phyloP scores from a whole-genome alignment of 2,113 vertebrate species.

The Oenanthe oenanthe region DNA sequence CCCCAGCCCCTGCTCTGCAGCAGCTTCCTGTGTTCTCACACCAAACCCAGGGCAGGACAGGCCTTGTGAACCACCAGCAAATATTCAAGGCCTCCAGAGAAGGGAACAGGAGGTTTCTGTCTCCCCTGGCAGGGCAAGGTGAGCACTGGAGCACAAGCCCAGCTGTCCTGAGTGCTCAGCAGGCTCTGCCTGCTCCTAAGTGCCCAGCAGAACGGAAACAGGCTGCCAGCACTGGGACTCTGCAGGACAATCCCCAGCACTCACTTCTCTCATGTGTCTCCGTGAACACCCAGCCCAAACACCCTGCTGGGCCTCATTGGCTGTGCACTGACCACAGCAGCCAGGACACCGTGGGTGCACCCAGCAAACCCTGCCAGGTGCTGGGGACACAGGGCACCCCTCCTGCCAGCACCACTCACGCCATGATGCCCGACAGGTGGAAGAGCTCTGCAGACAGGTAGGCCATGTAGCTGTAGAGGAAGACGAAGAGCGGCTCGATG shows the following conservation, averaged over 20 bases:
- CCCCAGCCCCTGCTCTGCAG: background rate
- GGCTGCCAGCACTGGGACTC: background rate
- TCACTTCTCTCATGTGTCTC: background rate
- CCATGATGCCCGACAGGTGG: conserved; percentile 98
- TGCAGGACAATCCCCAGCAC: background rate
- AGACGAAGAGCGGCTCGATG: conserved; percentile 98
- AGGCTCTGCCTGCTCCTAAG: background rate
- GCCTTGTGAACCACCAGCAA: background rate
- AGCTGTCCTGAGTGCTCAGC: accelerated
- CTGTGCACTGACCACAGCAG: accelerated
- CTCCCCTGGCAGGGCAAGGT: background rate
- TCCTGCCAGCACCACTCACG: conserved; percentile 81
- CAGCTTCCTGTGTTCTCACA: background rate
- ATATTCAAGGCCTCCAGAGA: background rate
- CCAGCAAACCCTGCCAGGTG: background rate
- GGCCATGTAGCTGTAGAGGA: conserved; percentile 99
- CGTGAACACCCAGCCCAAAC: background rate
- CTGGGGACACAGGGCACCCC: background rate
- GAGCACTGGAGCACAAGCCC: background rate
- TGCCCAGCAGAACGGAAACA: accelerated
- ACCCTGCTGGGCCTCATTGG: background rate
- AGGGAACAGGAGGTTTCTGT: background rate
- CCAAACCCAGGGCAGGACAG: background rate
- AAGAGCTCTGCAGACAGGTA: conserved; percentile 96
- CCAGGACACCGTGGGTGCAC: background rate